A percentile compares a stretch with the other conserved stretches of the same genome.
Conservation (phyloP, 2,113 vertebrate genomes). For the Dendropsophus ebraccatus region DNA sequence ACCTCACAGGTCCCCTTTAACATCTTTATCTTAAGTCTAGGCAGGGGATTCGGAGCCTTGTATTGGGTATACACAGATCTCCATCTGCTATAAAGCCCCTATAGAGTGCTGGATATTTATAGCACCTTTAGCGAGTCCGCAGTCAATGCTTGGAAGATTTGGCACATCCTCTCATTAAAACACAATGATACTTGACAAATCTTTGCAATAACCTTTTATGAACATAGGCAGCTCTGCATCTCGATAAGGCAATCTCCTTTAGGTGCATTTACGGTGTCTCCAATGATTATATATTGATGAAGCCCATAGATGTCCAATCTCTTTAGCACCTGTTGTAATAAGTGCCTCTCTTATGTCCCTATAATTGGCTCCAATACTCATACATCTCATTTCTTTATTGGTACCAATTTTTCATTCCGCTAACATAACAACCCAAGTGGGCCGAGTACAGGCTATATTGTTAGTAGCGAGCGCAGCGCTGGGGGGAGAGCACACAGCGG, state of each 20-base stretch:
- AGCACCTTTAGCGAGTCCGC: too few species aligned
- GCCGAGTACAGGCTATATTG: neutral
- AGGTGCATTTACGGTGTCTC: neutral
- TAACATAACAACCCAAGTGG: neutral
- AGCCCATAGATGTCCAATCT: neutral
- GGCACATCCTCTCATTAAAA: constrained; percentile 11
- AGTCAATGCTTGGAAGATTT: neutral
- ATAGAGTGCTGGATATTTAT: too few species aligned
- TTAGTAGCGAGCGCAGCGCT: neutral
- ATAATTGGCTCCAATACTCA: constrained; percentile 10
- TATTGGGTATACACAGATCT: too few species aligned
- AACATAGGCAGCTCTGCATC: neutral
- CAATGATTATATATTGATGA: constrained; percentile 27
- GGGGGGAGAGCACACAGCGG: neutral
- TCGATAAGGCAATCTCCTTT: constrained; percentile 21
- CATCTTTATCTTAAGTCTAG: too few species aligned
- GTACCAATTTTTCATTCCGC: constrained; percentile 13
- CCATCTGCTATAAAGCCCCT: too few species aligned
- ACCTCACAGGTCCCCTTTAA: too few species aligned
- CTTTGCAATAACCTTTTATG: constrained; percentile 29
- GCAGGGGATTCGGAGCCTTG: too few species aligned
- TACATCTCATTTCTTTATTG: constrained; percentile 27
- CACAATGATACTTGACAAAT: constrained; percentile 20
- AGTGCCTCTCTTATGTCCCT: constrained; percentile 11
- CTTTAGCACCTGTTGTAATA: constrained; percentile 33